Base-by-base conservation (phyloP, 2,113 vertebrate genomes). In the Noturus placidus region DNA sequence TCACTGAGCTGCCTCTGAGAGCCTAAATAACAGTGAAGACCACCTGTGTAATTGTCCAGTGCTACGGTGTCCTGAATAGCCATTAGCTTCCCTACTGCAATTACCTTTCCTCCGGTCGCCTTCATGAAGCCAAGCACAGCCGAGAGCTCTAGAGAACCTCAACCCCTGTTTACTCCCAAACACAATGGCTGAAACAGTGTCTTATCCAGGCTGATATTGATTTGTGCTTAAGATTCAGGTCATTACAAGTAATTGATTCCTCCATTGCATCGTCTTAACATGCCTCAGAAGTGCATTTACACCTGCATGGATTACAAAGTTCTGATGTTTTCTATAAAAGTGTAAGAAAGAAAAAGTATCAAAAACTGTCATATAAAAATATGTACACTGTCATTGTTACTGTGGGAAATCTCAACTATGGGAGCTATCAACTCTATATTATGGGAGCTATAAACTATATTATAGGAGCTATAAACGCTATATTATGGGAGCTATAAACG, bases 41-140 rank as follows among this genome's bases (percentile, higher is more conserved):
- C 94, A 93, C 93, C 92, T 90, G 88, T 86, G 94, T 93, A 94
- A 95, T 95, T 93, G 91, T 90, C 89, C 92, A 89, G 92, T 82
- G 11, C 90, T 88, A 92, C 93, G 92, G 92, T 94, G 91, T 94
- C 93, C 93, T 94, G 91, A 94, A 94, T 93, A 93, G 94, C 93
- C 91, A 95, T 95, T 95, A 95, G 85, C 82, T 17, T 79, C 35
- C 80, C 72, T 27, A 78, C 86, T 89, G 91, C 92, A 94, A 95
- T 95, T 95, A 93, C 94, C 84, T 91, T 92, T 74, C 90, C 90
- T 82, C 86, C 88, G 2, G 69, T 85, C 91, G 92, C 90, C 93
- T 94, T 94, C 91, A 88, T 89, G 84, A 92, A 92, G 92, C 92
- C 89, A 93, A 92, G 93, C 87, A 91, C 91, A 91, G 91, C 91